Percentiles rank a stretch among this genome's conserved stretches.
These are phyloP conservation scores for Loriculus beryllinus DNA, from an alignment of 2,797 vertebrate genomes.

Conservation along the genomic window DNA sequence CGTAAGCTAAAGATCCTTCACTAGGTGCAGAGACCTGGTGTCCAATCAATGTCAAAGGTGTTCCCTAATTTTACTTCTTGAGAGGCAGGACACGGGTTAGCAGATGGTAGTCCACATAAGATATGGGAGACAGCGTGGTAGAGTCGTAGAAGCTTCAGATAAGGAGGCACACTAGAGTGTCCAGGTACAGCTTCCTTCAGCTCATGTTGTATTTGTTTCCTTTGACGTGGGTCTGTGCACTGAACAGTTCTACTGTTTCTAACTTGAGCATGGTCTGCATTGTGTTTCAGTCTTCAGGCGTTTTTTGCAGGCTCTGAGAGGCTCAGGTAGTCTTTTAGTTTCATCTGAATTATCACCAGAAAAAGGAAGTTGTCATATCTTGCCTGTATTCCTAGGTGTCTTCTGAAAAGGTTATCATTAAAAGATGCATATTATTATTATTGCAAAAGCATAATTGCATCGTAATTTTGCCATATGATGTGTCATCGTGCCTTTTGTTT, in stretches of 20 bases:
- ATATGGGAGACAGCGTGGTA: neutral
- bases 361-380: constrained; percentile 26
- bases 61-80: neutral
- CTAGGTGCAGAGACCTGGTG: neutral
- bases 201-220: neutral
- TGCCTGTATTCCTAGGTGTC: neutral
- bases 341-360: neutral
- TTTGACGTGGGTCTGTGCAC: neutral
- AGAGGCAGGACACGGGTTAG: neutral
- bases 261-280: neutral
- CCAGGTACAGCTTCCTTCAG: neutral
- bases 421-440: neutral
- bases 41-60: neutral
- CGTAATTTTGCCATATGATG: neutral
- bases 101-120: neutral
- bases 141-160: neutral
- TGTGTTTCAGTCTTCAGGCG: neutral
- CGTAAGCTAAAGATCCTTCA: neutral
- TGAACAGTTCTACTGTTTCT: neutral
- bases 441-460: neutral
- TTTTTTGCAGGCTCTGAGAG: neutral
- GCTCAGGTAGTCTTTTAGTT: neutral
- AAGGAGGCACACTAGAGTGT: neutral
- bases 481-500: neutral
- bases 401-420: constrained; percentile 25